Evolutionary conservation across 2,113 vertebrate genomes (phyloP).

Genomic region (Eudorcas thomsonii): DNA sequence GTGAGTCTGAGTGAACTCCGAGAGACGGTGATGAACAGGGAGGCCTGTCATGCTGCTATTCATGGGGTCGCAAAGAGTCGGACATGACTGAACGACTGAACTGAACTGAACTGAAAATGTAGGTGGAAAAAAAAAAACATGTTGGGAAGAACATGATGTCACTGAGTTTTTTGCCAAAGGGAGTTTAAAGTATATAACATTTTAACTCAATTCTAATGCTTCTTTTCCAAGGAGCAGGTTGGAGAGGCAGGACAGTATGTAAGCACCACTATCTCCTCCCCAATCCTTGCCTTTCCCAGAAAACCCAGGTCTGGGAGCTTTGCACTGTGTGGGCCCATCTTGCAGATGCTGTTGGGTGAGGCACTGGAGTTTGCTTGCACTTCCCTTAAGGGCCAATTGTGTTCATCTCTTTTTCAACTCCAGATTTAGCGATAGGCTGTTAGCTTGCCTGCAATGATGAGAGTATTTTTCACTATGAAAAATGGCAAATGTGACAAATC

Average conservation of each 20-base stretch:
- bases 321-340: neutral
- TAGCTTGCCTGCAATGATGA: neutral
- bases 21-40: too few relatives aligned
- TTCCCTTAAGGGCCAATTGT: neutral
- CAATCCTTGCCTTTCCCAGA: neutral
- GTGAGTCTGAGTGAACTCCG: too few relatives aligned
- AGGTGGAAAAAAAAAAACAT: neutral
- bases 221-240: neutral
- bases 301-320: neutral
- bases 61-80: too few relatives aligned
- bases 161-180: neutral
- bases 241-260: neutral
- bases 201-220: constrained; percentile 10
- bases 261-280: neutral
- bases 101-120: too few relatives aligned
- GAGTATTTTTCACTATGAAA: constrained; percentile 23
- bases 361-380: neutral
- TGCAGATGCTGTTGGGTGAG: neutral
- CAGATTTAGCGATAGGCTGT: neutral
- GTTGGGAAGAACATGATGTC: neutral
- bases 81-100: too few relatives aligned
- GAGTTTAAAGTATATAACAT: constrained; percentile 23
- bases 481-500: neutral
- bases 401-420: neutral
- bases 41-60: too few relatives aligned